Evolutionary conservation across 2,113 vertebrate genomes (phyloP), one percentile per base, ranked within the genome.

Genomic region (Symphodus melops): DNA sequence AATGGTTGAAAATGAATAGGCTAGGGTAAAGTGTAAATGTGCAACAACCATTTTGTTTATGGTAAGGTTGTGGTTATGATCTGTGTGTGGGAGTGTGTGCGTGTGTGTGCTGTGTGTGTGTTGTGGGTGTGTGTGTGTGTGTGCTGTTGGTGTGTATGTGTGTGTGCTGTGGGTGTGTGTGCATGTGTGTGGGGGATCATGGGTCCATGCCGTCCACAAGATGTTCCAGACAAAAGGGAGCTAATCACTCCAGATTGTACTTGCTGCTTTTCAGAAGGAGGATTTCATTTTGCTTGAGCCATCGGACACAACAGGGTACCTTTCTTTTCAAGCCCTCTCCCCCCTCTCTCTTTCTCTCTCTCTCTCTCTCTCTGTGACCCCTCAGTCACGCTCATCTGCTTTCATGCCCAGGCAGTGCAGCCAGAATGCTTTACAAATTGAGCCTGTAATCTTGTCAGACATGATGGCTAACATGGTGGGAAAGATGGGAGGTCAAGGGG

Each of bases 191-290:
- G 48, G 2, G 48, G 20, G 25, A 25, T 37, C 17, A 21, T 55
- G 54, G 21, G 21, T 58, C 46, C 19, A 49, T 61, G 14, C 89
- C 93, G 88, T 19, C 21, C 84, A 87, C 91, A 87, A 89, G 91
- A 57, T 88, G 89, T 71, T 81, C 49, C 69, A 87, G 74, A 92
- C 89, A 93, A 94, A 88, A 77, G 39, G 25, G 51, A 88, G 77
- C 81, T 89, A 90, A 95, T 96, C 89, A 93, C 89, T 92, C 68
- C 89, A 91, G 94, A 93, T 94, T 93, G 75, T 76, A 66, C 84
- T 68, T 88, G 91, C 88, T 93, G 91, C 90, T 86, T 85, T 91
- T 88, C 33, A 70, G 78, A 77, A 64, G 67, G 16, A 81, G 83
- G 89, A 91, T 89, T 64, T 84, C 36, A 85, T 73, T 82, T 81